Evolutionary conservation across 2,888 invertebrate species (phyloP).

Genomic region (Drosophila acutilabella): DNA sequence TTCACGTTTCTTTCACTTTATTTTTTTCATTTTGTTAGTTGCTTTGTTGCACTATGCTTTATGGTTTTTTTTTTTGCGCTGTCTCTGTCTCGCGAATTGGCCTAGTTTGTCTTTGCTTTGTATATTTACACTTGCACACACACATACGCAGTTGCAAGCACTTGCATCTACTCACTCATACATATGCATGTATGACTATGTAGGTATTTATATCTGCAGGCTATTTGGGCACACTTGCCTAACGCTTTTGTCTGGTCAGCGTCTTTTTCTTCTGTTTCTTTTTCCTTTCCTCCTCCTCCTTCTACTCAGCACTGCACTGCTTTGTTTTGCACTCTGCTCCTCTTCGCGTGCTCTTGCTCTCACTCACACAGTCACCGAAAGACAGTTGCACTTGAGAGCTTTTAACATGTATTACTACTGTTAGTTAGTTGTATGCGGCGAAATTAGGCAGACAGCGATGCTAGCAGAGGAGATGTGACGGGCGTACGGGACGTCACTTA

Average conservation of each 20-base stretch:
- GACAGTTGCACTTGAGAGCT: conserved; percentile 64
- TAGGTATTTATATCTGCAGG: conserved; percentile 38
- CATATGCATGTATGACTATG: conserved; percentile 11
- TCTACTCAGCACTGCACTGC: too few species aligned
- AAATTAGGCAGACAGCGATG: conserved; percentile 56
- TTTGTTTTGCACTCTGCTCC: conserved; percentile 3
- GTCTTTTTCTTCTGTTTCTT: conserved; percentile 32
- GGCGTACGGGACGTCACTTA: conserved; percentile 30
- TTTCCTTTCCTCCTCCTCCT: conserved; percentile 6
- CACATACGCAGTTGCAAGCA: conserved; percentile 15
- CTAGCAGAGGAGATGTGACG: neutral
- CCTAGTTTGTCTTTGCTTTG: conserved; percentile 69
- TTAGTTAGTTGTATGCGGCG: conserved; percentile 61
- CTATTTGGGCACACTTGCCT: conserved; percentile 61
- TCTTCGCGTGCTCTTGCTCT: neutral
- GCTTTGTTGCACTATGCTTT: conserved; percentile 47
- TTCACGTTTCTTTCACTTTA: conserved; percentile 5
- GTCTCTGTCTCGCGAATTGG: conserved; percentile 65
- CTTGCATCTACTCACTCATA: neutral
- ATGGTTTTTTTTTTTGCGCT: conserved; percentile 25
- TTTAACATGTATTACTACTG: conserved; percentile 60
- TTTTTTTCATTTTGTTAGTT: conserved; percentile 18
- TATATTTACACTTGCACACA: conserved; percentile 39
- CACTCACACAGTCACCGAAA: conserved; percentile 12
- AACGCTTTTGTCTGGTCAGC: conserved; percentile 58